Evolutionary conservation across 2,113 vertebrate genomes (phyloP).

Genomic region (Poeciliopsis turrubarensis): DNA sequence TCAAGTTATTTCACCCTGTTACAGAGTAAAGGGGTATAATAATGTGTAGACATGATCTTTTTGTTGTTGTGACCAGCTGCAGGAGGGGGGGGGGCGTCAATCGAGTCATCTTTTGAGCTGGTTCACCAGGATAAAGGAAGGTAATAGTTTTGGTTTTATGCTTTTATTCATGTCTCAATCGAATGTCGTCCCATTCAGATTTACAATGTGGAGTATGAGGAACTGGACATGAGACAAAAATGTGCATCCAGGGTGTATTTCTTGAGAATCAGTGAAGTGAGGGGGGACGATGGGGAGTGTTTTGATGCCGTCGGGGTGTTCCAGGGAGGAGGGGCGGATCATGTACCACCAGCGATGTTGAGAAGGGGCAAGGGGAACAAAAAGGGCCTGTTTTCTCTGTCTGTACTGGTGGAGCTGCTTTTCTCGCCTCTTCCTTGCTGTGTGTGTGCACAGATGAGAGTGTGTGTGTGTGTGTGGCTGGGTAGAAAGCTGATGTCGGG

Average conservation of each 20-base stretch:
- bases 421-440: conserved; percentile 89
- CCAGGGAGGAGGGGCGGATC: conserved; percentile 78
- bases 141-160: conserved; percentile 57
- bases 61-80: conserved; percentile 44
- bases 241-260: conserved; percentile 41
- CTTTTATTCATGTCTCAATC: conserved; percentile 11
- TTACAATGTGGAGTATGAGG: conserved; percentile 23
- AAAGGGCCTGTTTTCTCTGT: conserved; percentile 91
- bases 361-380: conserved; percentile 87
- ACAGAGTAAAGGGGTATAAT: conserved; percentile 52
- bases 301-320: conserved; percentile 41
- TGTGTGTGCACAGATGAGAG: conserved; percentile 61
- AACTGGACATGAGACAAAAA: conserved; percentile 20
- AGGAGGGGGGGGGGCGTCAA: conserved; percentile 21
- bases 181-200: conserved; percentile 31
- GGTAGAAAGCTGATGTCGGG: conserved; percentile 77
- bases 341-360: conserved; percentile 88
- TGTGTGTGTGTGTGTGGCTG: conserved; percentile 13
- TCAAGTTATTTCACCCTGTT: conserved; percentile 60
- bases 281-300: conserved; percentile 37
- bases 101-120: conserved; percentile 57
- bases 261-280: conserved; percentile 23
- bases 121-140: conserved; percentile 53
- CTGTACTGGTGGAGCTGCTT: conserved; percentile 91
- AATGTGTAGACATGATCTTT: conserved; percentile 53